These are phyloP conservation scores for Poecilobothrus nobilitatus DNA, from an alignment of 2,888 invertebrate species.

Conservation along the genomic window DNA sequence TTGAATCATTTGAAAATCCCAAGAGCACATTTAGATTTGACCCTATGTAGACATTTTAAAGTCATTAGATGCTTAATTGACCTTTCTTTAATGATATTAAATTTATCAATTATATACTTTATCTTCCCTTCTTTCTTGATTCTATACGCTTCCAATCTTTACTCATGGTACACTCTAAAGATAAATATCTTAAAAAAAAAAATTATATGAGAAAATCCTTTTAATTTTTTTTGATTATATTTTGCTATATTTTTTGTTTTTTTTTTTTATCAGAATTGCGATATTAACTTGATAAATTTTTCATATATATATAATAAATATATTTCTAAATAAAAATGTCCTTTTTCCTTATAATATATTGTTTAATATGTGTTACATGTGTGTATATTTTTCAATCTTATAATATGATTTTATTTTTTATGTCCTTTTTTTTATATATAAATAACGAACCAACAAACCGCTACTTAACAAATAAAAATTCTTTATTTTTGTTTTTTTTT, in stretches of 20 bases:
- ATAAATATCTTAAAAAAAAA: background rate
- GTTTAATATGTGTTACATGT: background rate
- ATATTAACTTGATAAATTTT: constrained; percentile 2
- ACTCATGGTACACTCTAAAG: too few relatives aligned
- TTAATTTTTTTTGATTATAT: background rate
- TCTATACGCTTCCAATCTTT: too few relatives aligned
- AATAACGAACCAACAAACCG: constrained; percentile 4
- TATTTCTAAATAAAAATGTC: background rate
- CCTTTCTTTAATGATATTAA: too few relatives aligned
- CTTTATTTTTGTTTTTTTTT: background rate
- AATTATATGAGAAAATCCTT: background rate
- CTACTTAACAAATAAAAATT: constrained; percentile 5
- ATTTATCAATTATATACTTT: too few relatives aligned
- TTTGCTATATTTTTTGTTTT: background rate
- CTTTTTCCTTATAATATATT: too few relatives aligned
- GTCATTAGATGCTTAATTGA: too few relatives aligned
- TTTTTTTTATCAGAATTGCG: background rate
- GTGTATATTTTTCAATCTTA: background rate
- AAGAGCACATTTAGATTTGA: too few relatives aligned
- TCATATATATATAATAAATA: background rate
- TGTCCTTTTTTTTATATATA: background rate
- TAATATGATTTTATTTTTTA: too few relatives aligned
- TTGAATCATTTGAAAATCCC: too few relatives aligned
- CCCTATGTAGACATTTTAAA: too few relatives aligned
- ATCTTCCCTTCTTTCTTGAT: too few relatives aligned